A percentile compares a stretch with the other conserved stretches of the same genome.
Evolutionary conservation across 1,140 invertebrate species (phyloP).

Genomic region (Adoxophyes honmai): DNA sequence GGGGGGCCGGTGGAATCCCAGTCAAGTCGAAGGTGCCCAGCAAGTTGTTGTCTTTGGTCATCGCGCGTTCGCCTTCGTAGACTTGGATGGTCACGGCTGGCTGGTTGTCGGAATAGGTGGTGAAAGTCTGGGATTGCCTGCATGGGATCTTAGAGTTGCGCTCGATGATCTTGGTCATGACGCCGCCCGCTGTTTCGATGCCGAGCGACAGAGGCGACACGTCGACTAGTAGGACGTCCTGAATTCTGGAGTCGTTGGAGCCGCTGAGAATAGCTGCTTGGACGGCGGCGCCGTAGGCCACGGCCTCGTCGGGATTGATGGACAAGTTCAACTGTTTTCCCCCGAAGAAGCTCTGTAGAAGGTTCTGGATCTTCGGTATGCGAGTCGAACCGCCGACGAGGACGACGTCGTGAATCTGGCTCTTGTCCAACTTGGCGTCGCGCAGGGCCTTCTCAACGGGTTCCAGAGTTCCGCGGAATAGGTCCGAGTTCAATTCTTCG

Average conservation of each 20-base stretch:
- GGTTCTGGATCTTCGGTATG: conserved; percentile 72
- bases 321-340: conserved; percentile 59
- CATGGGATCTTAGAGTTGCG: conserved; percentile 9
- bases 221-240: conserved; percentile 67
- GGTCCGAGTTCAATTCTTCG: conserved; percentile 79
- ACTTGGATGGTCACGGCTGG: conserved; percentile 80
- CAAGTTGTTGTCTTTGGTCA: conserved; percentile 85
- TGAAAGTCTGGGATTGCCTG: conserved; percentile 19
- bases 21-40: conserved; percentile 82
- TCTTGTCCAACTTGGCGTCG: conserved; percentile 82
- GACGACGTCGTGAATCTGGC: conserved; percentile 80
- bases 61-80: conserved; percentile 82
- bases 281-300: conserved; percentile 52
- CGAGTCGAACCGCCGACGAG: conserved; percentile 79
- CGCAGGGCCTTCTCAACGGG: conserved; percentile 76
- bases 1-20: conserved; percentile 79
- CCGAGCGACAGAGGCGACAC: conserved; percentile 29
- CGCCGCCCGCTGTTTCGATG: conserved; percentile 12
- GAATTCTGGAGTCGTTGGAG: conserved; percentile 71
- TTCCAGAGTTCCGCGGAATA: conserved; percentile 46
- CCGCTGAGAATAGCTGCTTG: conserved; percentile 81
- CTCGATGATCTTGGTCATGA: conserved; percentile 76
- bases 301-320: conserved; percentile 57
- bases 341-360: conserved; percentile 53
- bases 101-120: conserved; percentile 84